phyloP scores from a whole-genome alignment of 2,888 invertebrate genomes.

The Cataglyphis livida region DNA sequence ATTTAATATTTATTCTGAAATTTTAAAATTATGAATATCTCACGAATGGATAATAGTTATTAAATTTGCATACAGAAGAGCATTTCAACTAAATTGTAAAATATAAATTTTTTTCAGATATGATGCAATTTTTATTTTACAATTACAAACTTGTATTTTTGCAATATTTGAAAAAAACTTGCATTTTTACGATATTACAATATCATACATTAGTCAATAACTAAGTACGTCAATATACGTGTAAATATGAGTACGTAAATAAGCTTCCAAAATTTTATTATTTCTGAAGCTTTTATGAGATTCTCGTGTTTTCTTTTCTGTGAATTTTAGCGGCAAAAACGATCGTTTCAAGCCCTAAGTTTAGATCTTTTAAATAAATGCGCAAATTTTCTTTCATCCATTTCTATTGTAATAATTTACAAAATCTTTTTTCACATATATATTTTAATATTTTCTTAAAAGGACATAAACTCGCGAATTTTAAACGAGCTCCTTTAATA shows the following conservation, averaged over 20 bases:
- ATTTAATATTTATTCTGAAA: not conserved
- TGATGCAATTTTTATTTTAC: not conserved
- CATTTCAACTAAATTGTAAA: not conserved
- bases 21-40: not conserved
- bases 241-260: not conserved
- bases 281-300: not conserved
- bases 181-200: not conserved
- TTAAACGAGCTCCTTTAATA: not conserved
- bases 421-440: not conserved
- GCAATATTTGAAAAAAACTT: not conserved
- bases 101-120: not conserved
- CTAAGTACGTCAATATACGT: not conserved
- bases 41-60: not conserved
- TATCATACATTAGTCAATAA: not conserved
- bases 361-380: not conserved
- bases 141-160: not conserved
- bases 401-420: not conserved
- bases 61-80: not conserved
- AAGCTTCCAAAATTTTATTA: not conserved
- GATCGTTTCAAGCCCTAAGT: not conserved
- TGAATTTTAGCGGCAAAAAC: not conserved
- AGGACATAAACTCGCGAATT: not conserved
- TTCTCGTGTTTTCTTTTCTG: not conserved
- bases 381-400: not conserved
- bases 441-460: not conserved